Percentiles rank a stretch among this genome's conserved stretches.
phyloP scores from a whole-genome alignment of 2,797 vertebrate species.

The Ctenopoma multispine region DNA sequence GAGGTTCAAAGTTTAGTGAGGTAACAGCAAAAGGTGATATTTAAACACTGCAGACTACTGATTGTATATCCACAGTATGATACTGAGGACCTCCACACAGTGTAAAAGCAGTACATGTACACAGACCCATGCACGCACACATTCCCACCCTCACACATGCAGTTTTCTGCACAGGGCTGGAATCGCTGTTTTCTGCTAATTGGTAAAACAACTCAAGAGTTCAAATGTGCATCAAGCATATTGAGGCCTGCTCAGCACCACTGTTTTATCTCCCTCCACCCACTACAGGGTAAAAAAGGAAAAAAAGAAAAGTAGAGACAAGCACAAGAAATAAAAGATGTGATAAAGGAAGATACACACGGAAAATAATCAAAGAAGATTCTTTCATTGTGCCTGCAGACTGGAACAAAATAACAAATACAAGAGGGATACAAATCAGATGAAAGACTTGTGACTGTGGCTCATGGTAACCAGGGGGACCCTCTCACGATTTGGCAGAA shows the following conservation, averaged over 20 bases:
- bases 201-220: conserved; percentile 49
- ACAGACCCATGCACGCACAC: not conserved
- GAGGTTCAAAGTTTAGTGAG: too few relatives aligned
- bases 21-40: too few relatives aligned
- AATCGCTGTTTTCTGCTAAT: conserved; percentile 46
- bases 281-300: conserved; percentile 2
- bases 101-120: not conserved
- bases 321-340: conserved; percentile 35
- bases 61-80: too few relatives aligned
- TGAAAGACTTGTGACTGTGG: conserved; percentile 24
- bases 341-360: conserved; percentile 3
- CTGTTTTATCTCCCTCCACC: conserved; percentile 41
- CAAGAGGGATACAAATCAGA: conserved; percentile 31
- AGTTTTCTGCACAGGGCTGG: conserved; percentile 5
- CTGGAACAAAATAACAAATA: conserved; percentile 33
- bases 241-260: conserved; percentile 20
- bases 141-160: not conserved
- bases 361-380: conserved; percentile 17
- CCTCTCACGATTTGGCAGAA: conserved; percentile 51
- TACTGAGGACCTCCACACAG: too few relatives aligned
- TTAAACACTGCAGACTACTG: too few relatives aligned
- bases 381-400: conserved; percentile 4
- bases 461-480: conserved; percentile 31
- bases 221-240: conserved; percentile 52
- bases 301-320: conserved; percentile 10